Evolutionary conservation across 2,113 vertebrate species (phyloP).

Genomic region (Bothrops jararaca): DNA sequence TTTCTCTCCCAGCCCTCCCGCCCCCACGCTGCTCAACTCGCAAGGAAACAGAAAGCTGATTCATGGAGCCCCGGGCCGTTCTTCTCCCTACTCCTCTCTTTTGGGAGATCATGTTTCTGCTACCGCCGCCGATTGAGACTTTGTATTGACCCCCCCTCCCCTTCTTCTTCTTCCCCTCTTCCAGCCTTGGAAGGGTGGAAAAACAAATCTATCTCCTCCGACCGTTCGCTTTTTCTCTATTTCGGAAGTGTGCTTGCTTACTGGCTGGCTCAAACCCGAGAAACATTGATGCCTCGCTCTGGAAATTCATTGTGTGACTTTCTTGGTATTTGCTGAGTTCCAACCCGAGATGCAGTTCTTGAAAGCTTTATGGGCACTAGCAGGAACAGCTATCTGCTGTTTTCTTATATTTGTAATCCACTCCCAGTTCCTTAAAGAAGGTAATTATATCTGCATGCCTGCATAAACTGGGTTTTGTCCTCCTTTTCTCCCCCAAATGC

Average conservation of each 20-base stretch:
- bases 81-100: slow-evolving; percentile 44
- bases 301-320: slow-evolving; percentile 74
- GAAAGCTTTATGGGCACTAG: slow-evolving; percentile 94
- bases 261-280: slow-evolving; percentile 57
- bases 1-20: slow-evolving; percentile 42
- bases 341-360: slow-evolving; percentile 93
- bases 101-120: slow-evolving; percentile 58
- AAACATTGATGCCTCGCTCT: slow-evolving; percentile 74
- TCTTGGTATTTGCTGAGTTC: slow-evolving; percentile 78
- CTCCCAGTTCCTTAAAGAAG: slow-evolving; percentile 95
- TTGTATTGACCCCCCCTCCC: slow-evolving; percentile 34
- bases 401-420: slow-evolving; percentile 90
- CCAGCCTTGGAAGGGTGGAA: slow-evolving; percentile 22
- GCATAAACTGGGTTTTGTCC: slow-evolving; percentile 12
- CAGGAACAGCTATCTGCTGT: slow-evolving; percentile 95
- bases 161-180: slow-evolving; percentile 37
- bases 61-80: slow-evolving; percentile 70
- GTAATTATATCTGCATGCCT: slow-evolving; percentile 78
- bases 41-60: slow-evolving; percentile 69
- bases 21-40: slow-evolving; percentile 56
- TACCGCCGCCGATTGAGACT: slow-evolving; percentile 62
- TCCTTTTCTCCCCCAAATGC: slow-evolving; percentile 28
- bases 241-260: slow-evolving; percentile 62
- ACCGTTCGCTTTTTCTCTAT: slow-evolving; percentile 54
- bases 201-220: slow-evolving; percentile 45